These are phyloP conservation scores for Oeneis ivallda DNA, from an alignment of 2,888 invertebrate genomes.

Conservation along the genomic window DNA sequence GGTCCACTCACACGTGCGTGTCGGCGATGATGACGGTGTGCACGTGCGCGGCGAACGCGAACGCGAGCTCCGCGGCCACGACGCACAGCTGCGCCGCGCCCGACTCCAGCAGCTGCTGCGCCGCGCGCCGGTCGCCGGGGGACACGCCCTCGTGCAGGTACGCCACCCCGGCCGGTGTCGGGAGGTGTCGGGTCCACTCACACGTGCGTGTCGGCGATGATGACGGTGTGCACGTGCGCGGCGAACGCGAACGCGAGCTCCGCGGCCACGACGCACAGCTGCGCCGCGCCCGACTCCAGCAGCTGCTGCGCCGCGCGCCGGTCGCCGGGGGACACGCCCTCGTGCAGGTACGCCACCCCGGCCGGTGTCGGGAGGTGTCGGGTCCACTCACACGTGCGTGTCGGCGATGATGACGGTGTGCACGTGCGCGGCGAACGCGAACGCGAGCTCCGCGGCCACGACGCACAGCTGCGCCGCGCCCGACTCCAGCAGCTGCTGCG, in stretches of 20 bases:
- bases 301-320: no score
- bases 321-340: not conserved
- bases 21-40: constrained; percentile 98
- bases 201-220: constrained; percentile 38
- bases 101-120: no score
- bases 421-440: constrained; percentile 94
- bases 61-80: constrained; percentile 87
- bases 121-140: no score
- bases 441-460: constrained; percentile 87
- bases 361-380: no score
- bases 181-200: constrained; percentile 82
- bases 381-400: constrained; percentile 84
- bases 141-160: no score
- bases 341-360: constrained; percentile 57
- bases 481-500: constrained; percentile 95
- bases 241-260: no score
- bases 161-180: no score
- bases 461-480: constrained; percentile 91
- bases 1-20: constrained; percentile 86
- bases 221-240: constrained; percentile 3
- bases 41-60: constrained; percentile 94
- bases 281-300: no score
- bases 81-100: constrained; percentile 66
- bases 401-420: constrained; percentile 98
- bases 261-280: no score